These are phyloP conservation scores for Chionoecetes opilio DNA, from an alignment of 1,140 invertebrate species.

Conservation along the genomic window DNA sequence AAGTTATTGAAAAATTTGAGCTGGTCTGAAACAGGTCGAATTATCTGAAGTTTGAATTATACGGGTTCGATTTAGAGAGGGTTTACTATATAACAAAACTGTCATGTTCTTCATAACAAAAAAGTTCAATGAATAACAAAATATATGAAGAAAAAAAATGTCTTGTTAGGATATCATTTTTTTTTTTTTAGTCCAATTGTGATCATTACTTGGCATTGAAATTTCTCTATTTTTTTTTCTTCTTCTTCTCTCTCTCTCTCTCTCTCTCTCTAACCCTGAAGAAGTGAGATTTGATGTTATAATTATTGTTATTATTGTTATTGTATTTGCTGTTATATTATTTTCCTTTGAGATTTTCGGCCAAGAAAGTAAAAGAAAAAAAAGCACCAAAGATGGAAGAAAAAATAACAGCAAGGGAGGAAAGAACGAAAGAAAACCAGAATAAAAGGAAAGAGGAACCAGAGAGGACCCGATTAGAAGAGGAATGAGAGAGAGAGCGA, in stretches of 20 bases:
- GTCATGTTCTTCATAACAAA: too few relatives aligned
- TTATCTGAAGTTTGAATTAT: too few relatives aligned
- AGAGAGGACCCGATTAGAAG: too few relatives aligned
- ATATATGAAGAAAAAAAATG: neutral
- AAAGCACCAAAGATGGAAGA: neutral
- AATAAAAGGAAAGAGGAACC: too few relatives aligned
- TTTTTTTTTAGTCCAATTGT: too few relatives aligned
- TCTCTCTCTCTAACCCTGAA: slow-evolving; percentile 18
- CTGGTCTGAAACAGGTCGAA: too few relatives aligned
- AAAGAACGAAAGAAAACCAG: too few relatives aligned
- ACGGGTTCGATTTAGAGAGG: too few relatives aligned
- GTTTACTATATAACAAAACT: neutral
- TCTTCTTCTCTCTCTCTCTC: slow-evolving; percentile 7
- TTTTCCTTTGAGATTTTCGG: neutral
- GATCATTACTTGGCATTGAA: slow-evolving; percentile 20
- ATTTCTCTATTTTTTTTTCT: neutral
- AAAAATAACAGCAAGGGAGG: too few relatives aligned
- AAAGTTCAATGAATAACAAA: neutral
- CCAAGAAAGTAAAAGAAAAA: neutral
- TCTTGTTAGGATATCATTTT: too few relatives aligned
- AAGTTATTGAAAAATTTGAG: too few relatives aligned
- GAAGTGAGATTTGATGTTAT: neutral
- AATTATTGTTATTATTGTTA: neutral
- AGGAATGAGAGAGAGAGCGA: too few relatives aligned
- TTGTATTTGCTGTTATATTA: neutral